Evolutionary conservation across 1,140 invertebrate species (phyloP), one percentile per base, ranked within the genome.

Genomic region (Saxidomus purpurata): DNA sequence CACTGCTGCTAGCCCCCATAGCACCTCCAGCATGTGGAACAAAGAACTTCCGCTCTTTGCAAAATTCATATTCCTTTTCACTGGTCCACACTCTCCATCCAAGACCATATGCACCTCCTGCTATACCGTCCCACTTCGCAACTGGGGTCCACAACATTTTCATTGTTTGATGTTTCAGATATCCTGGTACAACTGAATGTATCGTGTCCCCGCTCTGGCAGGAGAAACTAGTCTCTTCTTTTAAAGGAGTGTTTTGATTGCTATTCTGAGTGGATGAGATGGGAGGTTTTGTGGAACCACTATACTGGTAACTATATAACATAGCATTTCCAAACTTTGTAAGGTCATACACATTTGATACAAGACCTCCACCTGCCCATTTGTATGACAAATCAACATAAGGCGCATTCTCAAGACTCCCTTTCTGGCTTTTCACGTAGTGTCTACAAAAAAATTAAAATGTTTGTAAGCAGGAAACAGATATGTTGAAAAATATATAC

Each of bases 321-420:
- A 97, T 96, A 9, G 95, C 94, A 93, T 97, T 97, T 17, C 96
- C 97, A 94, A 97, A 97, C 61, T 95, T 95, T 0, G 96, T 71
- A 0, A 97, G 91, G 93, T 97, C 97, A 8, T 89, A 91, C 15
- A 96, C 96, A 49, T 95, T 97, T 0, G 97, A 97, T 13, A 97
- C 89, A 71, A 97, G 94, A 38, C 97, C 97, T 31, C 97, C 97
- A n/a, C 97, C 97, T 13, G 97, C 97, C 96, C 96, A 97, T 94
- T 97, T 97, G 93, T 97, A 97, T 0, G 97, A 97, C 89, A 96
- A 96, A 91, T 97, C 97, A 11, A 97, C 97, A 93, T 96, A 97
- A 0, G 97, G 97, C 19, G 96, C 96, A 94, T 97, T 97, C 4
- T 94, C 89, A 15, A 97, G 77, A 28, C 90, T 69, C 17, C 96